Evolutionary conservation across 2,113 vertebrate species (phyloP).

Genomic region (Perognathus longimembris): DNA sequence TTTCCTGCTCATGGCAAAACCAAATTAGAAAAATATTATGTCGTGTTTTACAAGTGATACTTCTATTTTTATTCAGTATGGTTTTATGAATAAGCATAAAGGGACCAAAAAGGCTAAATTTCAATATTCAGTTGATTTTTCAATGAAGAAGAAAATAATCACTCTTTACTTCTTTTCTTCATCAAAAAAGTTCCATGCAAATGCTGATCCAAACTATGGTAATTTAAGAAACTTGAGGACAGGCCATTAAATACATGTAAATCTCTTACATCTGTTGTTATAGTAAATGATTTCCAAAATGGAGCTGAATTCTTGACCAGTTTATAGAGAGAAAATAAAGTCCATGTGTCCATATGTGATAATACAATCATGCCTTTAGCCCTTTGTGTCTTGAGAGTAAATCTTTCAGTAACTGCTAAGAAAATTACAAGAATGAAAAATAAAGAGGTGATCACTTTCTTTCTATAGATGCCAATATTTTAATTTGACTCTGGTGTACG

Average conservation of each 20-base stretch:
- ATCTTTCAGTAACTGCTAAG: background rate
- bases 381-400: background rate
- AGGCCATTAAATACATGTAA: background rate
- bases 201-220: conserved; percentile 4
- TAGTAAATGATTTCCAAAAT: conserved; percentile 36
- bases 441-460: background rate
- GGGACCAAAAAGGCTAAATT: background rate
- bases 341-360: background rate
- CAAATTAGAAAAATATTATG: background rate
- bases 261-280: background rate
- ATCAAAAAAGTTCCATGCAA: conserved; percentile 35
- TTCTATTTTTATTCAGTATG: conserved; percentile 51
- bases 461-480: conserved; percentile 38
- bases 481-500: conserved; percentile 38
- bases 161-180: background rate
- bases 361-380: background rate
- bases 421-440: conserved; percentile 13
- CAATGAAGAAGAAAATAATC: background rate
- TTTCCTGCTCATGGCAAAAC: conserved; percentile 10
- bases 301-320: background rate
- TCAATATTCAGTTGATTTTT: conserved; percentile 36
- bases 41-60: background rate
- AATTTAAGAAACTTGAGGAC: conserved; percentile 37
- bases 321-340: conserved; percentile 15
- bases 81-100: background rate